Conservation (phyloP, 2,888 invertebrate species). For the Melanostoma mellinum region DNA sequence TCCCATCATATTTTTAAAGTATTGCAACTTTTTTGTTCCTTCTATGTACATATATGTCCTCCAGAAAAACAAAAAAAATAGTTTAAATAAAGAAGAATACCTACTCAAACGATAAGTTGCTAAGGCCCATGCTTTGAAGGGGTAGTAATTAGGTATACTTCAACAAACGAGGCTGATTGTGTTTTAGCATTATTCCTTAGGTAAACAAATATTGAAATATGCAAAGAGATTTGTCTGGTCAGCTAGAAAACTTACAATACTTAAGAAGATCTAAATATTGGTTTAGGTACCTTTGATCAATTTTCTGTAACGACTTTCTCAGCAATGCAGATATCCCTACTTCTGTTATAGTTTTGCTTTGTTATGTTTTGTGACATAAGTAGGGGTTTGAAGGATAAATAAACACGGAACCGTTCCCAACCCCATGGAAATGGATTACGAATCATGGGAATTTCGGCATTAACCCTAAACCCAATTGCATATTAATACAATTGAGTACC, state of each 20-base stretch:
- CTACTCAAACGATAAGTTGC: no score
- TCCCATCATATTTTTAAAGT: no score
- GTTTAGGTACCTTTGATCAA: neutral
- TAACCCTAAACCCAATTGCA: conserved; percentile 52
- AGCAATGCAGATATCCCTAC: neutral
- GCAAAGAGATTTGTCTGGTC: conserved; percentile 17
- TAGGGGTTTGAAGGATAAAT: conserved; percentile 17
- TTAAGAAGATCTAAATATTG: neutral
- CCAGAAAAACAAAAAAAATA: no score
- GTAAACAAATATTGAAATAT: neutral
- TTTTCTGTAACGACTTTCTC: neutral
- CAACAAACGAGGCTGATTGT: no score
- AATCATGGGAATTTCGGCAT: conserved; percentile 50
- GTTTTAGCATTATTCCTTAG: no score
- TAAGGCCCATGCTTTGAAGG: no score
- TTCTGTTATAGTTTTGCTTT: neutral
- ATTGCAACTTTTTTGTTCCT: no score
- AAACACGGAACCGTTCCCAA: conserved; percentile 17
- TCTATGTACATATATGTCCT: no score
- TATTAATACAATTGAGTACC: conserved; percentile 26
- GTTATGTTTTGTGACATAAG: conserved; percentile 8
- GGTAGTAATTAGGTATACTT: no score
- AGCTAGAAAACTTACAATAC: conserved; percentile 18
- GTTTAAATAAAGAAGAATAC: no score
- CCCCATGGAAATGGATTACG: conserved; percentile 45